Percentiles rank a stretch among this genome's conserved stretches.
phyloP scores from a whole-genome alignment of 1,140 invertebrate species.

The Magallana ariakensis region DNA sequence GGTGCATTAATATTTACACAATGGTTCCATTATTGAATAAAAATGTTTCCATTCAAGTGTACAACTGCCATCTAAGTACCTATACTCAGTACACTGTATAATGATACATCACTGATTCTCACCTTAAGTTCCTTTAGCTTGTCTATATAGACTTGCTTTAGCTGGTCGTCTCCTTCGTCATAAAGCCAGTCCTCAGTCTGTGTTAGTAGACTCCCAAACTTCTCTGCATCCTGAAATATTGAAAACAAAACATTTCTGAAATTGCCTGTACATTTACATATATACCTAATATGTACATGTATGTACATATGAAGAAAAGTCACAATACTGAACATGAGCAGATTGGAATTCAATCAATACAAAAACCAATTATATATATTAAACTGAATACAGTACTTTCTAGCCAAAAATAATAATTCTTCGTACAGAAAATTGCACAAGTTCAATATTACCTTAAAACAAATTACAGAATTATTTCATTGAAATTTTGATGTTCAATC shows the following conservation, averaged over 20 bases:
- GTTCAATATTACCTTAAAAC: no score
- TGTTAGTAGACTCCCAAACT: slow-evolving; percentile 87
- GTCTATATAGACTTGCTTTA: slow-evolving; percentile 89
- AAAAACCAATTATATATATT: no score
- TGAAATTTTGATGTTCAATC: no score
- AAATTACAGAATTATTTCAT: no score
- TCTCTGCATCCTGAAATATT: slow-evolving; percentile 81
- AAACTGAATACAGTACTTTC: no score
- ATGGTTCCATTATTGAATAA: background rate
- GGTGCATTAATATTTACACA: background rate
- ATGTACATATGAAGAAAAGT: no score
- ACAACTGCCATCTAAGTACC: no score
- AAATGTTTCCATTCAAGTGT: background rate
- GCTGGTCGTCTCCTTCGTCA: slow-evolving; percentile 92
- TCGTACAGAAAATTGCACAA: no score
- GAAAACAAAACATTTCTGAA: background rate
- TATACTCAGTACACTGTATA: background rate
- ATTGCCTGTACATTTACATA: background rate
- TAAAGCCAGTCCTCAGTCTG: slow-evolving; percentile 98
- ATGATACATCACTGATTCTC: slow-evolving; percentile 51
- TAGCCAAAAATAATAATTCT: no score
- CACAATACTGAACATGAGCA: background rate
- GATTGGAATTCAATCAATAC: background rate
- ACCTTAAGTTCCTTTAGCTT: slow-evolving; percentile 85
- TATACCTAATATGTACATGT: no score